A percentile compares a stretch with the other conserved stretches of the same genome.
Evolutionary conservation across 2,797 vertebrate species (phyloP).

Genomic region (Champsocephalus gunnari): DNA sequence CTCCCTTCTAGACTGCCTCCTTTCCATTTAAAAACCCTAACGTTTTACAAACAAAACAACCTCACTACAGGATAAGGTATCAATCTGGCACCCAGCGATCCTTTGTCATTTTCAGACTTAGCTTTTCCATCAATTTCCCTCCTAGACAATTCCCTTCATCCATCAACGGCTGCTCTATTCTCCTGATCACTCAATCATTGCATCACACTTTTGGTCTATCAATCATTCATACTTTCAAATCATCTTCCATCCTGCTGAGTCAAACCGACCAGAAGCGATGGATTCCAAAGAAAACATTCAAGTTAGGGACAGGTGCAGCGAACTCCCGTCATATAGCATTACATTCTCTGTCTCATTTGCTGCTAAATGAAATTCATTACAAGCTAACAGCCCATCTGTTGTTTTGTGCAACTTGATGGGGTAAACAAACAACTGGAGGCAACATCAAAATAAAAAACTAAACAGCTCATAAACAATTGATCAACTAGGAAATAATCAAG

Average conservation of each 20-base stretch:
- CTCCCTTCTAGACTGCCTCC: constrained; percentile 54
- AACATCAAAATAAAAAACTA: constrained; percentile 43
- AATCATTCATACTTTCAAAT: constrained; percentile 51
- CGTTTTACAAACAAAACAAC: constrained; percentile 18
- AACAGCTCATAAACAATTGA: constrained; percentile 41
- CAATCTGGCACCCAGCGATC: constrained; percentile 60
- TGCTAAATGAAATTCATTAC: constrained; percentile 45
- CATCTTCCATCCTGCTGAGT: constrained; percentile 38
- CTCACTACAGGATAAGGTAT: constrained; percentile 58
- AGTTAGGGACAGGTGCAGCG: constrained; percentile 4
- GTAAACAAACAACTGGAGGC: constrained; percentile 20
- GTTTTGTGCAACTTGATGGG: not conserved
- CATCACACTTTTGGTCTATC: constrained; percentile 62
- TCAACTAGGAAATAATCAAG: constrained; percentile 34
- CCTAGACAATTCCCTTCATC: constrained; percentile 49
- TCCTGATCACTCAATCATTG: constrained; percentile 67
- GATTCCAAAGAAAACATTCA: constrained; percentile 35
- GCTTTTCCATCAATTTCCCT: constrained; percentile 55
- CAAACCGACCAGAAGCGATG: constrained; percentile 12
- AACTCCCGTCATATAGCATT: constrained; percentile 22
- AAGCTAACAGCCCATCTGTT: constrained; percentile 51
- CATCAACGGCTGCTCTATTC: constrained; percentile 51
- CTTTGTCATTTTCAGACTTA: constrained; percentile 66
- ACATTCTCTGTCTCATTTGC: constrained; percentile 20
- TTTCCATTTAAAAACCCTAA: constrained; percentile 55